A percentile compares a stretch with the other conserved stretches of the same genome.
These are phyloP conservation scores for Lepilemur septentrionalis DNA, from an alignment of 2,797 vertebrate species.

Conservation along the genomic window DNA sequence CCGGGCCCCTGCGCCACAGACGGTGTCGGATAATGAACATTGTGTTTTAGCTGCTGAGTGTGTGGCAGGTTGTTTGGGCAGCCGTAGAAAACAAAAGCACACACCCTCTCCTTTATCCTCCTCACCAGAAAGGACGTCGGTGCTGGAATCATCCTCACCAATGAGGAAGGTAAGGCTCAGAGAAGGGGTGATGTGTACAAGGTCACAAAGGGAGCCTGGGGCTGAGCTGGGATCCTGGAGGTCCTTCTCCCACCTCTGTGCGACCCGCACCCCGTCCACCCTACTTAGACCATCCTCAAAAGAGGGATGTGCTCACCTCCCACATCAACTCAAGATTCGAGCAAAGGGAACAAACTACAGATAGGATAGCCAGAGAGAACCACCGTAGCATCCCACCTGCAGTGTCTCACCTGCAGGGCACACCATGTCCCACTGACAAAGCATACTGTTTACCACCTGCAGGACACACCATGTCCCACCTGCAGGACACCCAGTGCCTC, in stretches of 20 bases:
- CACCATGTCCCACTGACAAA: neutral
- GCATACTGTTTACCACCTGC: neutral
- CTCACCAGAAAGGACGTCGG: neutral
- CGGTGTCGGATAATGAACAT: rapidly evolving
- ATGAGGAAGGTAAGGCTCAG: rapidly evolving
- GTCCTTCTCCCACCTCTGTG: neutral
- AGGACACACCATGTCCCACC: neutral
- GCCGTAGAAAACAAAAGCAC: neutral
- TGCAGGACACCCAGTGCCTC: rapidly evolving
- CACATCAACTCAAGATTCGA: neutral
- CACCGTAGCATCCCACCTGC: rapidly evolving
- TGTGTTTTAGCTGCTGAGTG: rapidly evolving
- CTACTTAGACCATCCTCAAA: rapidly evolving
- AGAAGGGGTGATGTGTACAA: rapidly evolving
- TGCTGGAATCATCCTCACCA: neutral
- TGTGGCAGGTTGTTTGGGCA: rapidly evolving
- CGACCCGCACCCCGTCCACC: rapidly evolving
- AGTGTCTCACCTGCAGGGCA: neutral
- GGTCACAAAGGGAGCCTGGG: neutral
- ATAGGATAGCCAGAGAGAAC: rapidly evolving
- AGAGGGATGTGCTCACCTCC: neutral
- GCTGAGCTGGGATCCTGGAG: too few relatives aligned
- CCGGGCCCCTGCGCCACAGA: neutral
- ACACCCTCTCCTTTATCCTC: neutral
- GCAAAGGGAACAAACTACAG: neutral